Evolutionary conservation across 2,888 invertebrate genomes (phyloP).

Genomic region (Rhamnusium bicolor): DNA sequence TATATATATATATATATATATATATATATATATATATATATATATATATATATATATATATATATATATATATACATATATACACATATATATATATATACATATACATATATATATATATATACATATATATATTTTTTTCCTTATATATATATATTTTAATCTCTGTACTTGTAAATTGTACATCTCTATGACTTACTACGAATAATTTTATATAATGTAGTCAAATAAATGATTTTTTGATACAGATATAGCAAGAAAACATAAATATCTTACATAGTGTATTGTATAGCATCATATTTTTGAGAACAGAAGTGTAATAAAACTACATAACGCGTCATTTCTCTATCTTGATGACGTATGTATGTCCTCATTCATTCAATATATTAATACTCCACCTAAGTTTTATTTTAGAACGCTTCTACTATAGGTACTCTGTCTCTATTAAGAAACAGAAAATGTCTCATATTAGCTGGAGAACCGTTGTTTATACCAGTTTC

Average conservation of each 20-base stretch:
- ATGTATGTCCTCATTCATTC: conserved; percentile 40
- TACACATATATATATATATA: no score
- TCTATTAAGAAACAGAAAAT: not conserved
- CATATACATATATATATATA: no score
- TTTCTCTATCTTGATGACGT: conserved; percentile 34
- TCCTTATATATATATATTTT: no score
- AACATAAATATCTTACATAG: not conserved
- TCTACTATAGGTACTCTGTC: not conserved
- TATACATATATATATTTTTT: no score
- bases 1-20: no score
- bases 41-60: no score
- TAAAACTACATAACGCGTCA: conserved; percentile 28
- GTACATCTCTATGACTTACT: no score
- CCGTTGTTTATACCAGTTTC: conserved; percentile 24
- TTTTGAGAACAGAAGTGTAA: not conserved
- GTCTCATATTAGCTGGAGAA: not conserved
- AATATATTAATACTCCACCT: conserved; percentile 31
- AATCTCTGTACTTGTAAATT: no score
- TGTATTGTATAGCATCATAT: not conserved
- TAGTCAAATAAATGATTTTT: no score
- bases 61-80: no score
- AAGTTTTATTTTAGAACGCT: conserved; percentile 38
- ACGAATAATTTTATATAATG: no score
- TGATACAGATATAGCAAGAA: not conserved
- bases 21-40: no score